Percentiles rank a stretch among this genome's conserved stretches.
Conservation (phyloP, 2,113 vertebrate species). For the Alouatta palliata region DNA sequence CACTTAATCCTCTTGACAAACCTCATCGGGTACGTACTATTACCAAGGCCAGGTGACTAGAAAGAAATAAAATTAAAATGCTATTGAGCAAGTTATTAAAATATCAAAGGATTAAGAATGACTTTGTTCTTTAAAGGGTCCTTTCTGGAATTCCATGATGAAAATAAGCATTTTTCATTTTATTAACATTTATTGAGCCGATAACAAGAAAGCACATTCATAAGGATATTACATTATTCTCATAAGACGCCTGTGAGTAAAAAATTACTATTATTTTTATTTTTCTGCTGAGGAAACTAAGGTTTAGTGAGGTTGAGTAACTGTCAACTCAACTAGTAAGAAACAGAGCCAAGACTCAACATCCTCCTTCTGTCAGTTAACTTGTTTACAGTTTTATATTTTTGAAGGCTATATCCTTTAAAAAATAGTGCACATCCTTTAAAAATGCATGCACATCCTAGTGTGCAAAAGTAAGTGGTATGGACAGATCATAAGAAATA, state of each 20-base stretch:
- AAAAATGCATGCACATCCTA: background rate
- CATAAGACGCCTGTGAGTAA: slow-evolving; percentile 25
- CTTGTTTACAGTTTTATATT: background rate
- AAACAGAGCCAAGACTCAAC: background rate
- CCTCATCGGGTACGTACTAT: background rate
- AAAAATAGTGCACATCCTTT: no score
- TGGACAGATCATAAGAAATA: background rate
- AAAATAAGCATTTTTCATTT: slow-evolving; percentile 47
- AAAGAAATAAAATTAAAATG: background rate
- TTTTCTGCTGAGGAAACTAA: slow-evolving; percentile 6
- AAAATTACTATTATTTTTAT: background rate
- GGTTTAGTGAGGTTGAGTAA: background rate
- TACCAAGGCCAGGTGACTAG: background rate
- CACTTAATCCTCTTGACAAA: background rate
- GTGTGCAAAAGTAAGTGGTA: background rate
- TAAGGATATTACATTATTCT: background rate
- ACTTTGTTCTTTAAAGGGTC: background rate
- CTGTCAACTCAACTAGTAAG: background rate
- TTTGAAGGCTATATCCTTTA: background rate
- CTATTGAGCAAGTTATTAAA: background rate
- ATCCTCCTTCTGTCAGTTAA: background rate
- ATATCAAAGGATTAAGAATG: background rate
- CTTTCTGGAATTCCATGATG: background rate
- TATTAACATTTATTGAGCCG: background rate
- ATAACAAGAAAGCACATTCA: background rate